These are phyloP conservation scores for Limenitis camilla DNA, from an alignment of 2,888 invertebrate genomes.

Conservation along the genomic window DNA sequence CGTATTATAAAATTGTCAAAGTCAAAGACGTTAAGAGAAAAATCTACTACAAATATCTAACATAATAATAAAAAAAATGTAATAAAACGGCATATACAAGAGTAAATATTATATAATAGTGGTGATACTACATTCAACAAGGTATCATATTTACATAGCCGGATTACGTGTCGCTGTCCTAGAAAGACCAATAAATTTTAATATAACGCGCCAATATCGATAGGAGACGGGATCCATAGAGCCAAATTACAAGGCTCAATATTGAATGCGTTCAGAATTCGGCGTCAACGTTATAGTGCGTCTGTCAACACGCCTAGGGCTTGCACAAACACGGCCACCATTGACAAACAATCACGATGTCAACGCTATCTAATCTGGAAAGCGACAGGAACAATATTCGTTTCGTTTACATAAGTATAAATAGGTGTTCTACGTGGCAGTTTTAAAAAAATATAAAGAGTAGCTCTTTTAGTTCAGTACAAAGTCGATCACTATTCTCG, in stretches of 20 bases:
- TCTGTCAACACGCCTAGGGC: conserved; percentile 46
- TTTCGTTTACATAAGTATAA: conserved; percentile 21
- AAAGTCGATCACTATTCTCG: too few species aligned
- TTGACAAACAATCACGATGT: conserved; percentile 53
- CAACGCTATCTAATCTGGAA: conserved; percentile 61
- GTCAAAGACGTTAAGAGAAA: too few species aligned
- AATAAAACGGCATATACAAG: background rate
- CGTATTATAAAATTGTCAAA: too few species aligned
- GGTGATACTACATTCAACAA: background rate
- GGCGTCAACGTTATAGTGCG: conserved; percentile 24
- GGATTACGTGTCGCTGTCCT: background rate
- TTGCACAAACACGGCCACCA: conserved; percentile 55
- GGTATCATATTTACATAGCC: background rate
- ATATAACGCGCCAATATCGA: background rate
- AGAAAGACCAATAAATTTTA: conserved; percentile 1
- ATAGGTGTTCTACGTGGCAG: too few species aligned
- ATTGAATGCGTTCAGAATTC: conserved; percentile 1
- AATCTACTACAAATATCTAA: too few species aligned
- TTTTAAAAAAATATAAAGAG: too few species aligned
- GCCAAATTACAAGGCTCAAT: conserved; percentile 6
- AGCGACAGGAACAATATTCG: conserved; percentile 40
- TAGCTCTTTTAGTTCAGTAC: too few species aligned
- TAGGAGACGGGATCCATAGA: background rate
- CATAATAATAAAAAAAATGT: too few species aligned
- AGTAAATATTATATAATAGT: background rate